Conservation (phyloP, 2,113 vertebrate genomes). For the Crocuta crocuta region DNA sequence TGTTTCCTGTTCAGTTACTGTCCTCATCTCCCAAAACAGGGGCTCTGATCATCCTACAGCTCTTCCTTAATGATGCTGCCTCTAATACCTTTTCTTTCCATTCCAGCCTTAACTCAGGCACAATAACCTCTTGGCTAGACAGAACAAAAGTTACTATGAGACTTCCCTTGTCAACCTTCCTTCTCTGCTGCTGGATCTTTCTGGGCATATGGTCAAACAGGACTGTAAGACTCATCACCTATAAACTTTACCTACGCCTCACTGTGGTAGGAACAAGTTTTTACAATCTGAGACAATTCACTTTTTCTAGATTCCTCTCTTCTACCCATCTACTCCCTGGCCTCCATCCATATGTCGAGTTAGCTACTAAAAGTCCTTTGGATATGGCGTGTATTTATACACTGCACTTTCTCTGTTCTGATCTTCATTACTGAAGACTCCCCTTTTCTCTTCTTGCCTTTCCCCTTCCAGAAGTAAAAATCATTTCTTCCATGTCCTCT, state of each 20-base stretch:
- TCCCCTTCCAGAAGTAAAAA: background rate
- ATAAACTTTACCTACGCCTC: background rate
- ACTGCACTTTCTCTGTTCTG: background rate
- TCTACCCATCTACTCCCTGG: background rate
- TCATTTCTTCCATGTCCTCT: background rate
- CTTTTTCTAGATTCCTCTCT: background rate
- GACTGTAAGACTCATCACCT: background rate
- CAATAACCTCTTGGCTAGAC: background rate
- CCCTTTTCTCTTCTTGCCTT: background rate
- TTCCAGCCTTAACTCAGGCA: background rate
- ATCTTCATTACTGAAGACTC: background rate
- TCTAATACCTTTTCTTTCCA: background rate
- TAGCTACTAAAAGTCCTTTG: background rate
- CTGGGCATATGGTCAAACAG: background rate
- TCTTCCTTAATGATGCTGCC: background rate
- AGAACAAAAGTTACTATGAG: background rate
- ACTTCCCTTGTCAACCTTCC: background rate
- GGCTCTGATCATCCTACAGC: background rate
- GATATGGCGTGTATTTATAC: background rate
- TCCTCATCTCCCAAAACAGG: background rate
- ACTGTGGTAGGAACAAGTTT: background rate
- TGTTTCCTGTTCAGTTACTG: background rate
- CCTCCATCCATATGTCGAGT: rapidly evolving
- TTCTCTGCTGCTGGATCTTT: background rate
- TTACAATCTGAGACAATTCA: background rate